A percentile compares a stretch with the other conserved stretches of the same genome.
These are phyloP conservation scores for Xenopus tropicalis DNA, from an alignment of 2,113 vertebrate species.

Conservation along the genomic window UCB_Xtro_10.0 CM004444.2:55992001-55992500, in stretches of 20 bases:
- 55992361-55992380: conserved; percentile 50
- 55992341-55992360: conserved; percentile 13
- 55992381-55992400: conserved; percentile 66
- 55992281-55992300: conserved; percentile 29
- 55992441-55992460: conserved; percentile 73
- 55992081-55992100: background rate
- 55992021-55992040: too few relatives aligned
- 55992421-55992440: conserved; percentile 76
- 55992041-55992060: too few relatives aligned
- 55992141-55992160: conserved; percentile 3
- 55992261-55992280: conserved; percentile 12
- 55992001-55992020: too few relatives aligned
- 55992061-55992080: background rate
- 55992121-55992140: background rate
- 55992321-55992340: conserved; percentile 24
- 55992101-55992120: background rate
- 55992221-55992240: conserved; percentile 39
- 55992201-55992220: conserved; percentile 36
- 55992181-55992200: conserved; percentile 35
- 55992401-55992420: conserved; percentile 81
- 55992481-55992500: conserved; percentile 81
- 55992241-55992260: conserved; percentile 13
- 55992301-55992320: conserved; percentile 30
- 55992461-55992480: conserved; percentile 75
- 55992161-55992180: conserved; percentile 36